A percentile compares a stretch with the other conserved stretches of the same genome.
phyloP scores from a whole-genome alignment of 2,113 vertebrate species.

The Taxidea taxus region DNA sequence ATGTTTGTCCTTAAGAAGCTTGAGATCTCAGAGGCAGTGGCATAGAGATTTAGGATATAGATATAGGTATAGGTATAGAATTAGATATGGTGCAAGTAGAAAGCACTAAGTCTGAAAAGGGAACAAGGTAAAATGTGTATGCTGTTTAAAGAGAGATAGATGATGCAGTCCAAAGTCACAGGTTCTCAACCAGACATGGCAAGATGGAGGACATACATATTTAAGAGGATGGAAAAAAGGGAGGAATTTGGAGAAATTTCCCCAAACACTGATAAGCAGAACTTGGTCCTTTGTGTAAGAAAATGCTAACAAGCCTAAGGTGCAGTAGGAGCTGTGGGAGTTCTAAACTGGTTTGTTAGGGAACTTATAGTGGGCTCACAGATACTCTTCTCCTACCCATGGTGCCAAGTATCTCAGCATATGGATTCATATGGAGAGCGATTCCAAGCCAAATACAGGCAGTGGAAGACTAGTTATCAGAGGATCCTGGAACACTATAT shows the following conservation, averaged over 20 bases:
- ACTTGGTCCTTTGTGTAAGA: background rate
- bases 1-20: background rate
- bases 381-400: background rate
- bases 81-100: background rate
- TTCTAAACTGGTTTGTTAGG: background rate
- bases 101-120: background rate
- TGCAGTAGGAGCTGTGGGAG: background rate
- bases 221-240: background rate
- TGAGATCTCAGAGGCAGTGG: background rate
- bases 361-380: background rate
- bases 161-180: background rate
- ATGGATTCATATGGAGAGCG: background rate
- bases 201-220: background rate
- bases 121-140: background rate
- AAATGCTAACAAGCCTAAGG: background rate
- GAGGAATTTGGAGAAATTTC: background rate
- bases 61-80: too few relatives aligned
- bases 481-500: background rate
- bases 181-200: background rate
- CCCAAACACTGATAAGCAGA: background rate
- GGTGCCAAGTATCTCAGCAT: background rate
- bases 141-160: background rate
- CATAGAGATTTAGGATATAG: background rate
- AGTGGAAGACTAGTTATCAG: background rate
- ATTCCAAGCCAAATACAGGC: background rate